A percentile compares a stretch with the other conserved stretches of the same genome.
phyloP scores from a whole-genome alignment of 2,113 vertebrate genomes.

The Abramis brama region DNA sequence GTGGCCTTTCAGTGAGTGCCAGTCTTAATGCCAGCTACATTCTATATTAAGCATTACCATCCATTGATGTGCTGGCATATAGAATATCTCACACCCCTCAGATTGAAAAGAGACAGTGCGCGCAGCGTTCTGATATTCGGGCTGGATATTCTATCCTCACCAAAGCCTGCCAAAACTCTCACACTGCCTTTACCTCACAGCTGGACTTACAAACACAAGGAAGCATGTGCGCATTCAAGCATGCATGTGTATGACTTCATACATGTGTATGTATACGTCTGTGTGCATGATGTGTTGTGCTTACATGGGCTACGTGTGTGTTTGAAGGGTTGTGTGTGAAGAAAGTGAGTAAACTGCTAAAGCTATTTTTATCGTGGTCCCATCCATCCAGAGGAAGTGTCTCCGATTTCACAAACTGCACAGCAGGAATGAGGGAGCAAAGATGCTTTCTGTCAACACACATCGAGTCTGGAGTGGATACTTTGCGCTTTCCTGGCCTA shows the following conservation, averaged over 20 bases:
- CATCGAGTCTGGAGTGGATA: not conserved
- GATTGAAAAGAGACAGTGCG: slow-evolving; percentile 75
- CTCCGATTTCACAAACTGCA: slow-evolving; percentile 74
- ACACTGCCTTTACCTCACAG: slow-evolving; percentile 63
- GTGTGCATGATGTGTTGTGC: not conserved
- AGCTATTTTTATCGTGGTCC: slow-evolving; percentile 70
- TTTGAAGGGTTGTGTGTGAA: not conserved
- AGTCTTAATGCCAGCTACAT: slow-evolving; percentile 64
- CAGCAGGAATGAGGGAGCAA: slow-evolving; percentile 8
- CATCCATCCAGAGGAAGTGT: slow-evolving; percentile 67
- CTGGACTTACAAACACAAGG: slow-evolving; percentile 51
- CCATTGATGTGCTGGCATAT: slow-evolving; percentile 76
- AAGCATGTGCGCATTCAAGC: slow-evolving; percentile 32
- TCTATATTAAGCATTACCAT: slow-evolving; percentile 77
- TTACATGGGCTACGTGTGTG: not conserved
- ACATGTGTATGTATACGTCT: not conserved
- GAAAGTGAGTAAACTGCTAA: slow-evolving; percentile 63
- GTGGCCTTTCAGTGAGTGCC: slow-evolving; percentile 56
- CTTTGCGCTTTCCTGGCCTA: not conserved
- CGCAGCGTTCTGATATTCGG: slow-evolving; percentile 70
- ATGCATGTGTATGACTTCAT: not conserved
- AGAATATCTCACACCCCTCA: slow-evolving; percentile 76
- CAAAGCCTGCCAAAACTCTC: slow-evolving; percentile 67
- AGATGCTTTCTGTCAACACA: not conserved
- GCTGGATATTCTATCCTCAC: slow-evolving; percentile 73